Evolutionary conservation across 2,797 vertebrate species (phyloP), one percentile per base, ranked within the genome.

Genomic region (Aphelocoma californica): DNA sequence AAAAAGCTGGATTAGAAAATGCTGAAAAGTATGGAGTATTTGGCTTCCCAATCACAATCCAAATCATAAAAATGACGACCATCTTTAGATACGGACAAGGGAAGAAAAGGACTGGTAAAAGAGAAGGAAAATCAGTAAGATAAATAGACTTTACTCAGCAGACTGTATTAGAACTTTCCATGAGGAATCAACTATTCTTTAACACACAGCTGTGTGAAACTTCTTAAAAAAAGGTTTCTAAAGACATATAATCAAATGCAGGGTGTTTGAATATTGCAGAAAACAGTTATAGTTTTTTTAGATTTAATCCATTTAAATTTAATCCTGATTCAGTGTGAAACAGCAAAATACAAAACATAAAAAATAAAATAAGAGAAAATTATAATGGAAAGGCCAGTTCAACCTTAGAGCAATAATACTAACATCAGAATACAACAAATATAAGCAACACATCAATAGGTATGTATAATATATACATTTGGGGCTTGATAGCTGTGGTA

Each of bases 231-330:
- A 38, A 38, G 40, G 8, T 66, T 83, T 86, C 40, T 84, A 42
- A 92, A 81, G 62, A 66, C 18, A 38, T 57, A 42, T 20, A 64
- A 88, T 62, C 78, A 93, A 88, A 92, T 73, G 16, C 4, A 38
- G 51, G 18, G 25, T 10, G 18, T 23, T 24, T 56, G 60, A 93
- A 88, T 80, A 86, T 12, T 84, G 66, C 87, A 94, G 86, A 97
- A 97, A 97, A 96, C 72, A 79, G 21, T 28, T 91, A 25, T 21
- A 51, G 3, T 44, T 97, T 96, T 95, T 93, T 54, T 86, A 84
- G 85, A 96, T 95, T 97, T 94, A 94, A 96, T 93, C 70, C 73
- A 97, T 91, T 97, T 95, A 95, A 95, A 50, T 93, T 95, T 96
- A 96, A 97, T 90, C 71, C 84, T 88, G 64, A 91, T 94, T 88